Percentiles rank a stretch among this genome's conserved stretches.
These are phyloP conservation scores for Mimas tiliae DNA, from an alignment of 2,888 invertebrate species.

Conservation along the genomic window DNA sequence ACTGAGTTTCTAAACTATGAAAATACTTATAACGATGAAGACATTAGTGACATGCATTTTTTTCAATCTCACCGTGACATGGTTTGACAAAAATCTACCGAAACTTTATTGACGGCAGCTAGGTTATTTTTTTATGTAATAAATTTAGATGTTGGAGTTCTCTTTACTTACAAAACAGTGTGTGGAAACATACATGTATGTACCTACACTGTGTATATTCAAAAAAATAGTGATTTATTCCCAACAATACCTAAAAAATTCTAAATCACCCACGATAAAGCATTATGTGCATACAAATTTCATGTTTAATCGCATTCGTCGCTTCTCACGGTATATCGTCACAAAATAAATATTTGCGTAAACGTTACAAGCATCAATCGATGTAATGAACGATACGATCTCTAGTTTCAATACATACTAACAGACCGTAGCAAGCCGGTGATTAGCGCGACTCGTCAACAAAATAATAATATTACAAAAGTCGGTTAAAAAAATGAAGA, in stretches of 20 bases:
- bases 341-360: constrained; percentile 30
- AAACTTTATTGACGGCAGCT: neutral
- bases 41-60: constrained; percentile 4
- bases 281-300: constrained; percentile 17
- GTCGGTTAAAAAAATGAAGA: neutral
- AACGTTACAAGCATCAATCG: constrained; percentile 28
- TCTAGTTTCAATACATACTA: constrained; percentile 13
- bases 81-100: neutral
- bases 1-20: neutral
- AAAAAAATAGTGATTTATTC: neutral
- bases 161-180: neutral
- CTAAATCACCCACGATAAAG: constrained; percentile 1
- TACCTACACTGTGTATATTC: neutral
- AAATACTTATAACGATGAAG: neutral
- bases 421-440: constrained; percentile 2
- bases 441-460: constrained; percentile 12
- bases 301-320: constrained; percentile 11
- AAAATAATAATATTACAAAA: neutral
- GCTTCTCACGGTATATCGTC: constrained; percentile 26
- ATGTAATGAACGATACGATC: constrained; percentile 23
- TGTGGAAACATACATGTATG: no score
- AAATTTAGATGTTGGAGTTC: neutral
- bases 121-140: neutral
- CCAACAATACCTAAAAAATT: neutral
- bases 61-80: neutral